Conservation (phyloP, 1,140 invertebrate genomes). For the Drosophila pandora region DNA sequence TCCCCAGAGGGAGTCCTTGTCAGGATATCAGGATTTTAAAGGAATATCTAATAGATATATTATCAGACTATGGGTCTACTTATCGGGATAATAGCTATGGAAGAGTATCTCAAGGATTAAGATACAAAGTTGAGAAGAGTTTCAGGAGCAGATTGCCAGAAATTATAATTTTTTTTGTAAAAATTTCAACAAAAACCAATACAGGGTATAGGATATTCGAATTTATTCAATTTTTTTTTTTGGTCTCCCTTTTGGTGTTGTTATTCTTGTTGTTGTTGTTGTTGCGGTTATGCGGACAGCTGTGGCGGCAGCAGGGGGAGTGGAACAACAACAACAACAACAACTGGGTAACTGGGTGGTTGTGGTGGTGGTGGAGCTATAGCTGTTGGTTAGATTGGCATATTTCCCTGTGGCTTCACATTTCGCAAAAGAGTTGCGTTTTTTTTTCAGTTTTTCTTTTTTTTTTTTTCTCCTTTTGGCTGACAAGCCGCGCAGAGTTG, state of each 20-base stretch:
- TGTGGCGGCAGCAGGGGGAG: slow-evolving; percentile 1
- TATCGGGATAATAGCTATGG: no score
- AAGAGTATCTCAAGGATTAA: no score
- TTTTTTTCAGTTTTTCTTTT: slow-evolving; percentile 16
- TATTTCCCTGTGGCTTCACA: slow-evolving; percentile 11
- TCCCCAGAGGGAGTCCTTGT: no score
- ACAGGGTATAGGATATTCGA: background rate
- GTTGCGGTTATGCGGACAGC: slow-evolving; percentile 32
- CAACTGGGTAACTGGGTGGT: no score
- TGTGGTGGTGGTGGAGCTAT: background rate
- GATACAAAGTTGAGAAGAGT: no score
- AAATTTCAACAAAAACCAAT: no score
- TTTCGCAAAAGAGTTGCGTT: slow-evolving; percentile 19
- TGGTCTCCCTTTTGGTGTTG: background rate
- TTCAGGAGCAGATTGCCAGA: no score
- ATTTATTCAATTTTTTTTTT: background rate
- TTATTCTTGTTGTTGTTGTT: slow-evolving; percentile 21
- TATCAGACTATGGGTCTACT: no score
- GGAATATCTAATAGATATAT: no score
- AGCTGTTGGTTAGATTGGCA: slow-evolving; percentile 6
- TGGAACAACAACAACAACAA: background rate
- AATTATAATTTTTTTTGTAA: no score
- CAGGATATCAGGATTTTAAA: no score
- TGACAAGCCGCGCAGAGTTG: slow-evolving; percentile 42
- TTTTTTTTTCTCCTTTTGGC: slow-evolving; percentile 8